phyloP scores from a whole-genome alignment of 2,113 vertebrate genomes.

The Empidonax alnorum region DNA sequence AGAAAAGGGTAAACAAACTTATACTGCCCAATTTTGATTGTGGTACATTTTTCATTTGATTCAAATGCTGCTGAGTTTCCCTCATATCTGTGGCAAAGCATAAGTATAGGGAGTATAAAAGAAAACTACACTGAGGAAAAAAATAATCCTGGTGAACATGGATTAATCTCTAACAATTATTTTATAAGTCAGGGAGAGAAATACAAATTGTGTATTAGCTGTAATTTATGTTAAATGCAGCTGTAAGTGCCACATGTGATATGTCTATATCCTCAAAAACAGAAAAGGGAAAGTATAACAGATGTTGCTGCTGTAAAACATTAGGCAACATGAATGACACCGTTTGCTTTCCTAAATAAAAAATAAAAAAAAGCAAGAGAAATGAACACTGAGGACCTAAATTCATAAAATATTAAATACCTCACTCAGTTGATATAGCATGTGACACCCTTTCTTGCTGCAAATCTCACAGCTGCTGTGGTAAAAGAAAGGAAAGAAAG shows the following conservation, averaged over 20 bases:
- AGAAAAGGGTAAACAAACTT: neutral
- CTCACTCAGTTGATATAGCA: neutral
- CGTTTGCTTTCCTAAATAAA: constrained; percentile 37
- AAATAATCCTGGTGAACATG: neutral
- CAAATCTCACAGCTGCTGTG: neutral
- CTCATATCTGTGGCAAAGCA: neutral
- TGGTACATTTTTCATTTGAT: neutral
- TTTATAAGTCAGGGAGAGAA: constrained; percentile 18
- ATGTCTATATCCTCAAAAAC: neutral
- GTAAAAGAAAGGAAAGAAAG: neutral
- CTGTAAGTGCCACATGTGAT: neutral
- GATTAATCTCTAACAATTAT: constrained; percentile 18
- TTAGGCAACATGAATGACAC: constrained; percentile 11
- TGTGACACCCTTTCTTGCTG: neutral
- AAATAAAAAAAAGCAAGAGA: neutral
- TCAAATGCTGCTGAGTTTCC: neutral
- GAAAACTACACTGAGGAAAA: neutral
- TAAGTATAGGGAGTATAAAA: neutral
- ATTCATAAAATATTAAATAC: constrained; percentile 45
- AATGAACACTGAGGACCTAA: neutral
- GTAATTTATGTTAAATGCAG: constrained; percentile 37
- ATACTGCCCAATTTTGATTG: neutral
- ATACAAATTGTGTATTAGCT: neutral
- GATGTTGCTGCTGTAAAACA: constrained; percentile 40
- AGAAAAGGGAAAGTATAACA: constrained; percentile 4